Percentiles rank a stretch among this genome's conserved stretches.
Evolutionary conservation across 2,797 vertebrate species (phyloP).

Genomic region (Etheostoma nigrum): DNA sequence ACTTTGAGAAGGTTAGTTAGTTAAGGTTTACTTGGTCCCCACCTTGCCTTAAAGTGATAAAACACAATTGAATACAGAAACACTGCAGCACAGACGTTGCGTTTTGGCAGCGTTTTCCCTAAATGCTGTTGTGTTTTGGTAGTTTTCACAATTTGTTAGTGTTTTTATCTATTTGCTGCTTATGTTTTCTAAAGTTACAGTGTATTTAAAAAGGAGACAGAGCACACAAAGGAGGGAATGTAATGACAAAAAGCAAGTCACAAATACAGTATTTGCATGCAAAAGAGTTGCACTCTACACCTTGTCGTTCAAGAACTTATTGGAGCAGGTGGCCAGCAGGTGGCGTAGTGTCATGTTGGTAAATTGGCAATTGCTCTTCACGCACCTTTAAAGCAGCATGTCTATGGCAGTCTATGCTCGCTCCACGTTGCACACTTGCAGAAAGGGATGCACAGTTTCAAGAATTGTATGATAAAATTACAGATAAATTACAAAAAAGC

Average conservation of each 20-base stretch:
- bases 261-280: background rate
- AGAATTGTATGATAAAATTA: background rate
- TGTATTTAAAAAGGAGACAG: background rate
- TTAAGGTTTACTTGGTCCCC: too few relatives aligned
- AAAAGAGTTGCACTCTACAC: slow-evolving; percentile 70
- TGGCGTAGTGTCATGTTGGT: slow-evolving; percentile 83
- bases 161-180: background rate
- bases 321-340: slow-evolving; percentile 93
- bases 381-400: slow-evolving; percentile 92
- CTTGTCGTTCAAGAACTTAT: slow-evolving; percentile 88
- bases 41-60: background rate
- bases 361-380: slow-evolving; percentile 92
- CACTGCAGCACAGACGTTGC: background rate
- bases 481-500: background rate
- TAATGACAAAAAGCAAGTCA: too few relatives aligned
- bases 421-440: slow-evolving; percentile 91
- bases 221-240: background rate
- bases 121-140: background rate
- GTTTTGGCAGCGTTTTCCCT: background rate
- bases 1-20: too few relatives aligned
- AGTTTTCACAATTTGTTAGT: background rate
- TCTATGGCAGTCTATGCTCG: slow-evolving; percentile 64
- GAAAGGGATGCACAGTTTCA: background rate
- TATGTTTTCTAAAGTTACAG: background rate
- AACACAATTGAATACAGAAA: background rate